A percentile compares a stretch with the other conserved stretches of the same genome.
phyloP scores from a whole-genome alignment of 2,113 vertebrate genomes.

The Fukomys damarensis region DNA sequence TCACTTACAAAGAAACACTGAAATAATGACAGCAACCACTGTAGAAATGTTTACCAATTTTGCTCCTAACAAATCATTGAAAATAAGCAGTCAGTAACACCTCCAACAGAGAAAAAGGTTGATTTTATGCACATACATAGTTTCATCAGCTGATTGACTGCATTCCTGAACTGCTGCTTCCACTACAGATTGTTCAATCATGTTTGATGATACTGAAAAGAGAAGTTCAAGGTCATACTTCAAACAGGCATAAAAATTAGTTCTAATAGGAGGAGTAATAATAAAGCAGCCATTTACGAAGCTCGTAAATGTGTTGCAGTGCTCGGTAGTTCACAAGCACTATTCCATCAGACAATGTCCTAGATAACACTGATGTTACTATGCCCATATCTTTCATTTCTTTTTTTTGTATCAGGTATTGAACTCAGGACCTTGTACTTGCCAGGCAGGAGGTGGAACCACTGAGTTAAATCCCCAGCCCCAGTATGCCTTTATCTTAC shows the following conservation, averaged over 20 bases:
- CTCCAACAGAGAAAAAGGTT: background rate
- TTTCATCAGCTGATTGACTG: conserved; percentile 92
- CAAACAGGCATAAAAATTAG: conserved; percentile 16
- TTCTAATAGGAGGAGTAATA: background rate
- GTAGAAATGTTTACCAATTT: conserved; percentile 18
- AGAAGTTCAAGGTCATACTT: conserved; percentile 63
- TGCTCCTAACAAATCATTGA: conserved; percentile 29
- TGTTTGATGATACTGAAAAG: conserved; percentile 93
- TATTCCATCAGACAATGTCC: background rate
- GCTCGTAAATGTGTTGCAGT: background rate
- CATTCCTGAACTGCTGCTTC: conserved; percentile 96
- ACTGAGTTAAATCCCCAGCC: no score
- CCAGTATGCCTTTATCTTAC: background rate
- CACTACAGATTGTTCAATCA: conserved; percentile 93
- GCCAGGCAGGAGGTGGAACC: no score
- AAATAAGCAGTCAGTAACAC: background rate
- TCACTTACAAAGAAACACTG: conserved; percentile 54
- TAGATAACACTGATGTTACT: background rate
- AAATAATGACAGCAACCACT: background rate
- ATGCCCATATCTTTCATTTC: background rate
- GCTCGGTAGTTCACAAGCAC: background rate
- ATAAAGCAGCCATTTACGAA: background rate
- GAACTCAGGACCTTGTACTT: no score
- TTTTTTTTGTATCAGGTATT: no score
- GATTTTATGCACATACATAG: conserved; percentile 87